Percentiles rank a stretch among this genome's conserved stretches.
These are phyloP conservation scores for Peromyscus polionotus DNA, from an alignment of 2,113 vertebrate genomes.

Conservation along the genomic window DNA sequence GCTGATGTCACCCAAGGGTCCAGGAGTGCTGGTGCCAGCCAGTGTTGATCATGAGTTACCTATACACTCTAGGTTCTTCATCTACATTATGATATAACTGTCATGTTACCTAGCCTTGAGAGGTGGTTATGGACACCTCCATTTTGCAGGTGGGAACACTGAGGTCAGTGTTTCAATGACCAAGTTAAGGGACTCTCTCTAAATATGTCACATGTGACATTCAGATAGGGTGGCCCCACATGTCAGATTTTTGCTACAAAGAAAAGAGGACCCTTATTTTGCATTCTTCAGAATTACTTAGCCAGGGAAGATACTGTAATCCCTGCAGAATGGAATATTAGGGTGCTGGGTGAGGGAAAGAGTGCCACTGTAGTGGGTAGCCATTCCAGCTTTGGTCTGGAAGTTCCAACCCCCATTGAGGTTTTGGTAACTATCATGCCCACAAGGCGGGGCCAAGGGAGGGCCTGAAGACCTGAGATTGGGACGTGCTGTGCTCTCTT, in stretches of 20 bases:
- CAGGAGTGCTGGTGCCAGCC: not conserved
- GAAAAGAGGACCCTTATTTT: not conserved
- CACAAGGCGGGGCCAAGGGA: no score
- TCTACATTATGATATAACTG: not conserved
- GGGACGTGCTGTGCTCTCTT: no score
- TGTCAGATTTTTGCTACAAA: not conserved
- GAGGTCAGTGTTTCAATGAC: not conserved
- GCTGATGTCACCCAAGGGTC: not conserved
- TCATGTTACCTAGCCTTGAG: not conserved
- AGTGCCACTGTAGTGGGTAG: not conserved
- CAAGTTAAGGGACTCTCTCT: not conserved
- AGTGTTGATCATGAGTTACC: slow-evolving; percentile 12
- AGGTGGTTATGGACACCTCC: not conserved
- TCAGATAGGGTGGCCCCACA: not conserved
- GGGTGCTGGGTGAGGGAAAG: not conserved
- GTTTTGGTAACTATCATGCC: no score
- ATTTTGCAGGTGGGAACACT: not conserved
- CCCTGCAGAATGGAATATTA: not conserved
- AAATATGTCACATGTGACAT: not conserved
- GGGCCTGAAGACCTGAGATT: no score
- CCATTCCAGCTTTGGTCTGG: no score
- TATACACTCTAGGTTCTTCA: not conserved
- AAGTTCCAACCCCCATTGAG: no score
- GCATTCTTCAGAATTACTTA: not conserved
- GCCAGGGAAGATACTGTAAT: not conserved